phyloP scores from a whole-genome alignment of 92 coral and sea anemone species.

The Palythoa grandis region DNA sequence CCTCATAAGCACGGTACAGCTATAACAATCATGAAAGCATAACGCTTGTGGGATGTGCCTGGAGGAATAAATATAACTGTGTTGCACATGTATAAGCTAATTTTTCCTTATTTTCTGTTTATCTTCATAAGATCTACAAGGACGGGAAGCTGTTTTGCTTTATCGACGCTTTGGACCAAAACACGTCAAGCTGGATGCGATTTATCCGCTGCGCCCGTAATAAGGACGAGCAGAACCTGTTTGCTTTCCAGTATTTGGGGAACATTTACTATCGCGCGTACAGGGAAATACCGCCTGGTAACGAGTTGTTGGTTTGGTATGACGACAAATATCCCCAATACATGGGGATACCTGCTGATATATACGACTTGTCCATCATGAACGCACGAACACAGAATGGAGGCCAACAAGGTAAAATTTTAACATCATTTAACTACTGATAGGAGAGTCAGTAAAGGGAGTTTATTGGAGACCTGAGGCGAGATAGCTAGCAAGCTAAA shows the following conservation, averaged over 20 bases:
- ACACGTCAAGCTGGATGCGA: constrained; percentile 98
- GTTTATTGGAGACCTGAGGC: background rate
- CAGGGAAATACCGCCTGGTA: constrained; percentile 76
- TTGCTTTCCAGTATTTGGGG: constrained; percentile 87
- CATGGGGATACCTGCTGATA: constrained; percentile 84
- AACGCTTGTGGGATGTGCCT: too few species aligned
- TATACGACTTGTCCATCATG: constrained; percentile 44
- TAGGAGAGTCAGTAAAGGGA: background rate
- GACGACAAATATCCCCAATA: constrained; percentile 88
- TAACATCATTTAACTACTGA: background rate
- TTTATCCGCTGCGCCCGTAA: constrained; percentile 94
- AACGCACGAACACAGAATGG: constrained; percentile 37
- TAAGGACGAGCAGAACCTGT: constrained; percentile 87
- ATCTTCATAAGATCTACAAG: constrained; percentile 73
- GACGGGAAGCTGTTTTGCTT: constrained; percentile 79
- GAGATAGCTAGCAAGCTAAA: too few species aligned
- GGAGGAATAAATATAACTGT: too few species aligned
- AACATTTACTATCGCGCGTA: constrained; percentile 93
- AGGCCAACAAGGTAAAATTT: background rate
- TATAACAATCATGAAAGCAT: too few species aligned
- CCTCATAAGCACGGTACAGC: too few species aligned
- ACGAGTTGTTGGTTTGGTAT: constrained; percentile 94
- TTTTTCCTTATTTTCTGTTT: background rate
- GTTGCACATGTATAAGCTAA: background rate
- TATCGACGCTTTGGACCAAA: constrained; percentile 88